Evolutionary conservation across 2,888 invertebrate species (phyloP).

Genomic region (Tipula unca): DNA sequence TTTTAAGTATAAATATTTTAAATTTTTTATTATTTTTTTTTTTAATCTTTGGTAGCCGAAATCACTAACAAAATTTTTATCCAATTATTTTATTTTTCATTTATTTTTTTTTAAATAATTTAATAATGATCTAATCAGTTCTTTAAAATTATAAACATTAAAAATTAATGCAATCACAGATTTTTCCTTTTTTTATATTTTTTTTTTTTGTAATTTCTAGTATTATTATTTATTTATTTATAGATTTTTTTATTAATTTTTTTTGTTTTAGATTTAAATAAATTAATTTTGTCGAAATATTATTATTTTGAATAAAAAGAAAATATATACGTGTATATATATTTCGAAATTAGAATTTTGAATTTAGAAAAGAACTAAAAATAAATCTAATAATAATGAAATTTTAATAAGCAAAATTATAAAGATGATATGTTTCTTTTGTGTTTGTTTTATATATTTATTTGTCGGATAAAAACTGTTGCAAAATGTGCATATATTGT

Average conservation of each 20-base stretch:
- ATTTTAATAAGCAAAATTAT: slow-evolving; percentile 15
- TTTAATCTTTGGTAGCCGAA: slow-evolving; percentile 28
- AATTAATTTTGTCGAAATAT: not conserved
- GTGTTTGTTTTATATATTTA: not conserved
- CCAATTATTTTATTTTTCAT: slow-evolving; percentile 16
- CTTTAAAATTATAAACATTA: slow-evolving; percentile 27
- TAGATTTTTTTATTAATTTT: slow-evolving; percentile 21
- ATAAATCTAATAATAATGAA: not conserved
- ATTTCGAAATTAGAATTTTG: not conserved
- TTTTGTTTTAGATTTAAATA: not conserved
- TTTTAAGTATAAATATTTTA: slow-evolving; percentile 26
- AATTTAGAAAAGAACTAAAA: not conserved
- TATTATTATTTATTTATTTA: slow-evolving; percentile 14
- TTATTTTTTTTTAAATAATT: slow-evolving; percentile 24
- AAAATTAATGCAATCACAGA: slow-evolving; percentile 27
- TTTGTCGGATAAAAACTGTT: slow-evolving; percentile 1
- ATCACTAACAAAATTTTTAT: slow-evolving; percentile 24
- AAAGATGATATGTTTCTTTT: not conserved
- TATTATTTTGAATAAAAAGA: not conserved
- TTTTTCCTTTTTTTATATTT: slow-evolving; percentile 22
- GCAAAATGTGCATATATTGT: not conserved
- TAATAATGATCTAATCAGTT: slow-evolving; percentile 29
- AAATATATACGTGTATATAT: not conserved
- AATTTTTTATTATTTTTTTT: slow-evolving; percentile 21
- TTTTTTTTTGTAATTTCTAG: slow-evolving; percentile 16